These are phyloP conservation scores for Dioctria rufipes DNA, from an alignment of 2,888 invertebrate genomes.

Conservation along the genomic window DNA sequence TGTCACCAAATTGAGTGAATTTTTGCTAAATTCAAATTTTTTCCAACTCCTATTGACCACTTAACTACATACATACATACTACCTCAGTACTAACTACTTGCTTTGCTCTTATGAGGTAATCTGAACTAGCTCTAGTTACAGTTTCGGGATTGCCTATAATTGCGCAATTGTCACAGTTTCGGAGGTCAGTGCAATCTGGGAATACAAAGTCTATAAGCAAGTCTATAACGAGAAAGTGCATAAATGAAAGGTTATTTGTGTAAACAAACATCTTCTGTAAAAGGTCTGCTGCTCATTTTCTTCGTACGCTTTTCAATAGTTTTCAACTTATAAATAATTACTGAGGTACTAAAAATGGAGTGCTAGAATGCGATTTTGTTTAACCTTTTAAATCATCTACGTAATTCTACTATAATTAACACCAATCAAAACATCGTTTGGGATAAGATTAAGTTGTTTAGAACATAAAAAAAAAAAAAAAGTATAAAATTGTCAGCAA, in stretches of 20 bases:
- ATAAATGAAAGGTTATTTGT: constrained; percentile 6
- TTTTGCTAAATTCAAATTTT: constrained; percentile 43
- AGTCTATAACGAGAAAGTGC: constrained; percentile 18
- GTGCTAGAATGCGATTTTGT: constrained; percentile 20
- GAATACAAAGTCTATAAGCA: constrained; percentile 9
- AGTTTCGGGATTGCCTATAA: constrained; percentile 49
- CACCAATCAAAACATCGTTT: background rate
- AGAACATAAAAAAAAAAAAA: too few relatives aligned
- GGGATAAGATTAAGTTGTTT: background rate
- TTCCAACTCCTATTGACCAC: constrained; percentile 33
- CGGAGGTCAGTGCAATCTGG: constrained; percentile 39
- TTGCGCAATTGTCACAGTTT: constrained; percentile 29
- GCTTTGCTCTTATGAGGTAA: constrained; percentile 46
- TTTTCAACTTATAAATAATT: constrained; percentile 8
- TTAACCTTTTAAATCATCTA: constrained; percentile 16
- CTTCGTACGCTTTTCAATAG: background rate
- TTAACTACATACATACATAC: constrained; percentile 11
- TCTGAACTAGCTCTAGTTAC: constrained; percentile 36
- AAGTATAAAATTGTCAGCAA: too few relatives aligned
- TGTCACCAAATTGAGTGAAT: constrained; percentile 43
- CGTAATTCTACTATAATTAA: background rate
- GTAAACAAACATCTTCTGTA: constrained; percentile 1
- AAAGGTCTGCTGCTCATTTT: background rate
- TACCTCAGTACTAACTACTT: background rate
- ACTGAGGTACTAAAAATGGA: constrained; percentile 9